These are phyloP conservation scores for Clarias platycephalus DNA, from an alignment of 2,797 vertebrate genomes.

Conservation along the genomic window DNA sequence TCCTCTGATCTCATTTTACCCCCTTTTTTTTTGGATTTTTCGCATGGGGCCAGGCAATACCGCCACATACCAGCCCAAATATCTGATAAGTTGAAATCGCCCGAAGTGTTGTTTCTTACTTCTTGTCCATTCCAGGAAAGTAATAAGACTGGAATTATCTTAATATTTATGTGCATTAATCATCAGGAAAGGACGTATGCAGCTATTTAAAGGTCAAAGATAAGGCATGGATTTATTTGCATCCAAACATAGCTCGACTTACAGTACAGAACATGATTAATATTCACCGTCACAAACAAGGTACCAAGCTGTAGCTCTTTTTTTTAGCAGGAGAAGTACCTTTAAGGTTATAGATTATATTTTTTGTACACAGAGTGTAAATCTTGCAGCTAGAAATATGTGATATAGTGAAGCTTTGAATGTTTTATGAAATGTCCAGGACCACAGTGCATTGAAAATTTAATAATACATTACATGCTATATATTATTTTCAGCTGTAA, in stretches of 20 bases:
- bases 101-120: background rate
- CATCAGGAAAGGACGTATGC: conserved; percentile 6
- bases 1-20: background rate
- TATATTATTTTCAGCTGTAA: background rate
- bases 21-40: background rate
- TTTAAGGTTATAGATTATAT: background rate
- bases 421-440: background rate
- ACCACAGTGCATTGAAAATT: background rate
- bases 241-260: conserved; percentile 1
- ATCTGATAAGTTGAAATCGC: background rate
- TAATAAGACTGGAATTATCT: background rate
- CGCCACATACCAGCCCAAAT: background rate
- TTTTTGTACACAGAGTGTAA: background rate
- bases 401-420: background rate
- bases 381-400: background rate
- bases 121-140: background rate
- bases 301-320: conserved; percentile 17
- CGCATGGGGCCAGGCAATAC: background rate
- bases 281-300: conserved; percentile 23
- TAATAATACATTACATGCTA: background rate
- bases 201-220: conserved; percentile 14
- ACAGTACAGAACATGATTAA: conserved; percentile 22
- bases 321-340: background rate
- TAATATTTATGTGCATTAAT: conserved; percentile 12
- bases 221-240: conserved; percentile 13